phyloP scores from a whole-genome alignment of 2,797 vertebrate genomes.

The Ctenopoma multispine region DNA sequence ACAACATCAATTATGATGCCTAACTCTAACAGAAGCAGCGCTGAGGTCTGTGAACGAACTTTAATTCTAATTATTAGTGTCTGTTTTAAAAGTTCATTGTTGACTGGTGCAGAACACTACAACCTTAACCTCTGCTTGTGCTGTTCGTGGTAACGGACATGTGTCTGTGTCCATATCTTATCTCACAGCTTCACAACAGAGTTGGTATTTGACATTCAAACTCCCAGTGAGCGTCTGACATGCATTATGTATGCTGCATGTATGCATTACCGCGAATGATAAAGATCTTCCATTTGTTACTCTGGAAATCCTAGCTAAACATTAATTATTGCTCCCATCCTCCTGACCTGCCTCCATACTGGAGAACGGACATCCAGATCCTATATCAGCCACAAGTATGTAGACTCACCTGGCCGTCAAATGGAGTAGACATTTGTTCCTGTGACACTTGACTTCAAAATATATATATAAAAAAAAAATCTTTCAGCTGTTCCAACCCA shows the following conservation, averaged over 20 bases:
- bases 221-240: conserved; percentile 3
- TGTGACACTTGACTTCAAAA: neutral
- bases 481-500: neutral
- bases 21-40: too few species aligned
- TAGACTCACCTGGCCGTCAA: conserved; percentile 1
- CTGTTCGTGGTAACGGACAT: conserved; percentile 3
- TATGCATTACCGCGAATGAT: conserved; percentile 34
- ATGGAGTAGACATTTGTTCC: neutral
- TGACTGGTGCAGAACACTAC: conserved; percentile 21
- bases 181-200: neutral
- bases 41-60: conserved; percentile 2
- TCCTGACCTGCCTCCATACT: conserved; percentile 32
- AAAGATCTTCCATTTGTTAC: conserved; percentile 27
- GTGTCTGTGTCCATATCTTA: neutral
- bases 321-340: conserved; percentile 16
- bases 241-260: conserved; percentile 47
- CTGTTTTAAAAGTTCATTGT: conserved; percentile 32
- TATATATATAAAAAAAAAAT: neutral
- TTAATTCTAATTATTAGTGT: conserved; percentile 33
- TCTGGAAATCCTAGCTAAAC: conserved; percentile 44
- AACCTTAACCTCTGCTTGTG: conserved; percentile 33
- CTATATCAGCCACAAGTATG: neutral
- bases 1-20: neutral
- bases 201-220: conserved; percentile 34
- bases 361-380: conserved; percentile 33